phyloP scores from a whole-genome alignment of 2,888 invertebrate genomes.

The Lumbricus terrestris region DNA sequence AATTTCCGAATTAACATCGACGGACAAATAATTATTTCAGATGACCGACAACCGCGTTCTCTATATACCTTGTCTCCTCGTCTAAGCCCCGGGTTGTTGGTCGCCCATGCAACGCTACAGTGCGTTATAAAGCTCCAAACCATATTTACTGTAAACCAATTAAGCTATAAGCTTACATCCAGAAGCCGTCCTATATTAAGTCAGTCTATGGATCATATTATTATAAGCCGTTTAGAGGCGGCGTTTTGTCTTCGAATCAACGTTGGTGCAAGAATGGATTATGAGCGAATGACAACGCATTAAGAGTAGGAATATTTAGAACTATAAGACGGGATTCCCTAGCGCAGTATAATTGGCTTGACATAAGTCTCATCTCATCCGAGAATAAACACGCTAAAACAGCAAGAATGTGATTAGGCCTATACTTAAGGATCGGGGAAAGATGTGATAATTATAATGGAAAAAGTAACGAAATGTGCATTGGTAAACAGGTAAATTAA shows the following conservation, averaged over 20 bases:
- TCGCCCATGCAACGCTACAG: background rate
- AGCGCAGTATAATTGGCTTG: background rate
- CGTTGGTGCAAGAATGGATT: background rate
- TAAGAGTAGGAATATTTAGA: background rate
- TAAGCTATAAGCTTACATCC: too few species aligned
- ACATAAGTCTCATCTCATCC: background rate
- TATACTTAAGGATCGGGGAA: background rate
- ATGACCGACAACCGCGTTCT: background rate
- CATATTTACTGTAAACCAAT: background rate
- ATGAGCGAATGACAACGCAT: background rate
- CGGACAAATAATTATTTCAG: background rate
- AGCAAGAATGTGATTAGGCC: background rate
- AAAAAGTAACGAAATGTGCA: too few species aligned
- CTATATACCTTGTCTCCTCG: background rate
- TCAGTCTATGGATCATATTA: background rate
- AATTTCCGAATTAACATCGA: background rate
- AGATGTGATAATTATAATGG: too few species aligned
- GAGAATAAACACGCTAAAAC: background rate
- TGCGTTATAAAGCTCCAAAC: background rate
- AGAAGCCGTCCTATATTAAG: too few species aligned
- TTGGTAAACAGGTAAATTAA: too few species aligned
- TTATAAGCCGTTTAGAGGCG: background rate
- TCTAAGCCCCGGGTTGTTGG: too few species aligned
- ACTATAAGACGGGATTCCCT: background rate
- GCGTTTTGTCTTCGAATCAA: background rate